phyloP scores from a whole-genome alignment of 1,140 invertebrate species.

The Argopecten irradians region DNA sequence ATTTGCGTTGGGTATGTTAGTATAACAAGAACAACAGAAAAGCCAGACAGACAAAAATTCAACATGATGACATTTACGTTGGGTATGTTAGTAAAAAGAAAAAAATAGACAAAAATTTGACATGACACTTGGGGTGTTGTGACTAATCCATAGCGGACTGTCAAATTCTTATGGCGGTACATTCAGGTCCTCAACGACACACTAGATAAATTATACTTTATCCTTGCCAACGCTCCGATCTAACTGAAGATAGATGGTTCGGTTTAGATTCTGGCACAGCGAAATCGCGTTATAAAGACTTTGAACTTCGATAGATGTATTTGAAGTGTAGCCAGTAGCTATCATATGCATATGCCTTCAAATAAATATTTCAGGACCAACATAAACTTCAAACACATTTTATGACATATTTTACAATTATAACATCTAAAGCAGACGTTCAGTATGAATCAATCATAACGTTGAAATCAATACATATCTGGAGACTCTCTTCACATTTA shows the following conservation, averaged over 20 bases:
- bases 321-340: neutral
- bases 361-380: slow-evolving; percentile 15
- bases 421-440: neutral
- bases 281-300: neutral
- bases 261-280: neutral
- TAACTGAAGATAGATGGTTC: neutral
- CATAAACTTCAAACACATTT: slow-evolving; percentile 1
- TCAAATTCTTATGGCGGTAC: neutral
- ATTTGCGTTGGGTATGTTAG: no score
- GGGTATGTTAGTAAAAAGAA: no score
- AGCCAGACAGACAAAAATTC: no score
- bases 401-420: slow-evolving; percentile 19
- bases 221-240: neutral
- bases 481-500: neutral
- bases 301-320: neutral
- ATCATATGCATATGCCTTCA: neutral
- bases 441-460: neutral
- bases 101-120: no score
- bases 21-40: no score
- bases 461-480: neutral
- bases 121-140: neutral
- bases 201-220: neutral
- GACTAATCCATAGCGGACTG: neutral
- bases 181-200: neutral
- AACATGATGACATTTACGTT: no score